A percentile compares a stretch with the other conserved stretches of the same genome.
Evolutionary conservation across 2,888 invertebrate species (phyloP).

Genomic region (Xylota segnis): DNA sequence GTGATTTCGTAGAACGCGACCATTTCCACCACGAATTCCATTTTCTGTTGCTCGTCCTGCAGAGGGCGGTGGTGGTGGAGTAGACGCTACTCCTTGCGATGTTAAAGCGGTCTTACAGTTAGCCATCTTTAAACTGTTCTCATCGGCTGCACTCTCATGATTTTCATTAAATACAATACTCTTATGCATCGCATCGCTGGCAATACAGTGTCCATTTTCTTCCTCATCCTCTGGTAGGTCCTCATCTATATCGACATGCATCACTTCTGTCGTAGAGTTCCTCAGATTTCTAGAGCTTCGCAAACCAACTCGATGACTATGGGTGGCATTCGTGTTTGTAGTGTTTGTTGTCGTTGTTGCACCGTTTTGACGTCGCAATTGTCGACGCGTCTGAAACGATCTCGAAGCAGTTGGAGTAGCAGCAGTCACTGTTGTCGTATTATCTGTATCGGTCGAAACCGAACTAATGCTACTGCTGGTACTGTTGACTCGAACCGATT

Average conservation of each 20-base stretch:
- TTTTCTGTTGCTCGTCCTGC: conserved; percentile 22
- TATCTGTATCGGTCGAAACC: conserved; percentile 80
- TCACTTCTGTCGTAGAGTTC: conserved; percentile 57
- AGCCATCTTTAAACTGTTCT: conserved; percentile 76
- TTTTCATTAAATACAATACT: conserved; percentile 84
- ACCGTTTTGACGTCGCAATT: conserved; percentile 68
- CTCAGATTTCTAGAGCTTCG: conserved; percentile 70
- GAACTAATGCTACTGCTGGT: conserved; percentile 84
- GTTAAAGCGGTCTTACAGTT: conserved; percentile 48
- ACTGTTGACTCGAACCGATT: conserved; percentile 83
- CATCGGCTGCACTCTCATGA: conserved; percentile 82
- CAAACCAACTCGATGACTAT: conserved; percentile 65
- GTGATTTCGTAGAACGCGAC: conserved; percentile 79
- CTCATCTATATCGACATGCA: conserved; percentile 64
- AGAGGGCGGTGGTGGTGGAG: conserved; percentile 1
- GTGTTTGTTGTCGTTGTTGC: conserved; percentile 16
- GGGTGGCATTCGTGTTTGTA: conserved; percentile 25
- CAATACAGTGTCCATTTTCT: conserved; percentile 77
- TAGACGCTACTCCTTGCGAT: conserved; percentile 2
- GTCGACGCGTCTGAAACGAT: conserved; percentile 51
- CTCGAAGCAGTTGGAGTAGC: conserved; percentile 46
- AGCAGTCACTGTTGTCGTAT: conserved; percentile 27
- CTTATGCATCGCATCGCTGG: conserved; percentile 84
- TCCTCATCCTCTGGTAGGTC: conserved; percentile 48
- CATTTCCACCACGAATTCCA: conserved; percentile 41